These are phyloP conservation scores for Shinisaurus crocodilurus DNA, from an alignment of 2,113 vertebrate species.

Conservation along the genomic window DNA sequence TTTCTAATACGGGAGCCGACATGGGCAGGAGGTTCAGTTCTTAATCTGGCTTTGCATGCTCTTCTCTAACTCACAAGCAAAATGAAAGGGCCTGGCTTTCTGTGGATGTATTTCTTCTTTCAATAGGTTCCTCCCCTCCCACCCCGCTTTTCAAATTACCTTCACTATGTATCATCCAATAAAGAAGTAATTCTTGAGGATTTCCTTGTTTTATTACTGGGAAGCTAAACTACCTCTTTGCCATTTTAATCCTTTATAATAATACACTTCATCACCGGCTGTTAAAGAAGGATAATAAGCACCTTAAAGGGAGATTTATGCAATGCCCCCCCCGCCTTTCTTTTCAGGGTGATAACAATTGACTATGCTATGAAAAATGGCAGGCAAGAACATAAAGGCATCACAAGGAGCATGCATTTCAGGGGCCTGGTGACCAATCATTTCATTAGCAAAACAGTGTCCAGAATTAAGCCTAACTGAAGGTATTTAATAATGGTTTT, in stretches of 20 bases:
- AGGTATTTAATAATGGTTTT: neutral
- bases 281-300: constrained; percentile 23
- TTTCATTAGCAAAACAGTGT: neutral
- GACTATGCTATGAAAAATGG: neutral
- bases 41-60: neutral
- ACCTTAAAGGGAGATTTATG: constrained; percentile 34
- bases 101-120: neutral
- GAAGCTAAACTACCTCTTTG: constrained; percentile 15
- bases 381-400: neutral
- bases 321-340: neutral
- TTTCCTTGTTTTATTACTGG: constrained; percentile 11
- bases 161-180: neutral
- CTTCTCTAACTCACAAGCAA: neutral
- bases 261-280: neutral
- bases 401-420: neutral
- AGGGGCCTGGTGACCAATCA: neutral
- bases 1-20: neutral
- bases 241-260: constrained; percentile 24
- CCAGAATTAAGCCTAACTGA: neutral
- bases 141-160: neutral
- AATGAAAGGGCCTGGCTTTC: neutral
- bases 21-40: neutral
- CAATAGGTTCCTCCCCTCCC: neutral
- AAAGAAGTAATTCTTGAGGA: constrained; percentile 6
- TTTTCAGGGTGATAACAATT: neutral